These are phyloP conservation scores for Ochotona curzoniae DNA, from an alignment of 2,113 vertebrate species.

Conservation along the genomic window DNA sequence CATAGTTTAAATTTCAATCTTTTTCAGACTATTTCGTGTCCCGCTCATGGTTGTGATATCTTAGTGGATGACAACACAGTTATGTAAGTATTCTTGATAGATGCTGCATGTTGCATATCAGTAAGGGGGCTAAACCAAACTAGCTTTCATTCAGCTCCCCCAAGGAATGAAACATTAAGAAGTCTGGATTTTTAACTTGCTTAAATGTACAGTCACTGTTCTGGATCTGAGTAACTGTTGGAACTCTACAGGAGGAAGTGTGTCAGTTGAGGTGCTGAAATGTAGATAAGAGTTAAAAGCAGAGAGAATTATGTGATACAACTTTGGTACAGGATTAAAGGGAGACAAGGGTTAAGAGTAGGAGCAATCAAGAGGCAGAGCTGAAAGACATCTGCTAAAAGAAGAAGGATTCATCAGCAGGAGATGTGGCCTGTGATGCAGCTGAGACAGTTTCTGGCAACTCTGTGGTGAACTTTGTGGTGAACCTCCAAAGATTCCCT, in stretches of 20 bases:
- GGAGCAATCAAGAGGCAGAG: neutral
- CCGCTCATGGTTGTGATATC: conserved; percentile 99
- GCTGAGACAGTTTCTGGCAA: neutral
- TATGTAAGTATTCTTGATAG: conserved; percentile 93
- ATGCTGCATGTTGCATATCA: conserved; percentile 66
- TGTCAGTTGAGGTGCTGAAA: neutral
- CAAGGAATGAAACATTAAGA: conserved; percentile 5
- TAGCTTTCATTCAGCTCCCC: conserved; percentile 34
- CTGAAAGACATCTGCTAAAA: neutral
- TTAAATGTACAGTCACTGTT: conserved; percentile 44
- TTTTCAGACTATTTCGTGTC: conserved; percentile 98
- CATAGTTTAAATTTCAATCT: conserved; percentile 74
- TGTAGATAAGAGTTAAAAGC: neutral
- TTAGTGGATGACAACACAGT: conserved; percentile 99
- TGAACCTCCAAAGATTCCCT: neutral
- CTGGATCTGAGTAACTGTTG: conserved; percentile 29
- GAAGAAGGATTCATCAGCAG: neutral
- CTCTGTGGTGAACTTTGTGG: neutral
- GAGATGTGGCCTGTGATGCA: neutral
- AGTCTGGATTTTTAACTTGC: neutral
- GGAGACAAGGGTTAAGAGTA: neutral
- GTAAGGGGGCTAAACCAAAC: conserved; percentile 58
- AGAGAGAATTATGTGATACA: neutral
- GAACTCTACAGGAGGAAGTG: neutral
- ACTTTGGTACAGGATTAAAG: neutral